Base-by-base conservation (phyloP, 2,797 vertebrate species). In the Carapus acus region DNA sequence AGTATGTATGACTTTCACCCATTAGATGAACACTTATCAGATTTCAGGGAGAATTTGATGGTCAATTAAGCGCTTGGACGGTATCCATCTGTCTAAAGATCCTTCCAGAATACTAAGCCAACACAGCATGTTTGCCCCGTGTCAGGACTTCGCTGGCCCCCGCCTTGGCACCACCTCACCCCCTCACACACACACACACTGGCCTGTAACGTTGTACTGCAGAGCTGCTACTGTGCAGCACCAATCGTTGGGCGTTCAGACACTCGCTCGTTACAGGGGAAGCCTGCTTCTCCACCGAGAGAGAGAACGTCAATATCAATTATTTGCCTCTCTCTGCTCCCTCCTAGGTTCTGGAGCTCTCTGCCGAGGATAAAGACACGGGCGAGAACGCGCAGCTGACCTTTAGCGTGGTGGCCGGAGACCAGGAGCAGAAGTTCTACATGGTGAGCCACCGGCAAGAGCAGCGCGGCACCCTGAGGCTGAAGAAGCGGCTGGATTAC, bases 341-440 rank as follows among this genome's bases (percentile, higher is more conserved):
- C 18, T 23, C 15, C 16, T 39, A 86, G 85, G 81, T 86, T 3
- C 64, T 94, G 67, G 86, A 88, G 31, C 82, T 94, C 8, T 79
- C 76, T 6, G 93, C 91, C 22, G 77, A 80, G 1, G 93, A 94
- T 69, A 79, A 69, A n/a, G 92, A 94, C 40, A 49, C 61, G 8
- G 92, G 88, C 6, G 89, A 92, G 58, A 93, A 92, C 2, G 86
- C 90, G 63, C 85, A 85, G 39, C 76, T 95, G 58, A 90, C 84
- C 4, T 95, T 94, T 61, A 91, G 87, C 20, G 87, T 94, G 20
- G 77, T 90, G 0, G 81, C 82, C 0, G 93, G 92, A 65, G 92
- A 94, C 78, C 89, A 89, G 3, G 91, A 93, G 50, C 84, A 91
- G 78, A 94, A 91, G 78, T 94, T 94, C 74, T 91, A 87, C 45